These are phyloP conservation scores for Hipparchia sbordonii DNA, from an alignment of 2,888 invertebrate genomes.

Conservation along the genomic window DNA sequence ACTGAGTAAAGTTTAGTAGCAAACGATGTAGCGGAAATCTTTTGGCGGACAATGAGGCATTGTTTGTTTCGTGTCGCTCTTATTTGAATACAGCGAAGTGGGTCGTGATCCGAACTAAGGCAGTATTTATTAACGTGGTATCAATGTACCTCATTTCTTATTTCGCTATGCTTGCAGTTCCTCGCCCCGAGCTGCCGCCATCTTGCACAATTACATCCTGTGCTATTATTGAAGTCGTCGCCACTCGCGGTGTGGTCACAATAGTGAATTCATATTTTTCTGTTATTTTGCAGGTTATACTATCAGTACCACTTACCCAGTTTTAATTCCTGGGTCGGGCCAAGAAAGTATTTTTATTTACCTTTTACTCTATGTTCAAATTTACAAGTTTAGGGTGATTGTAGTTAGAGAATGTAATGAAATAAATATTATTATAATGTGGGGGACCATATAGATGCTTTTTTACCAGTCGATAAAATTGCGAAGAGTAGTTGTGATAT, in stretches of 20 bases:
- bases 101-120: slow-evolving; percentile 5
- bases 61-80: not conserved
- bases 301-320: not conserved
- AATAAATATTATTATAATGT: too few relatives aligned
- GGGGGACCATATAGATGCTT: too few relatives aligned
- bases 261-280: not conserved
- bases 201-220: slow-evolving; percentile 6
- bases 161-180: slow-evolving; percentile 9
- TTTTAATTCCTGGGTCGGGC: too few relatives aligned
- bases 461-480: too few relatives aligned
- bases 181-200: not conserved
- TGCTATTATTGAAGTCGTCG: slow-evolving; percentile 6
- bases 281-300: not conserved
- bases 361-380: too few relatives aligned
- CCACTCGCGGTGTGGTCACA: not conserved
- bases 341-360: too few relatives aligned
- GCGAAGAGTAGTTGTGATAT: too few relatives aligned
- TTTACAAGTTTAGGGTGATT: too few relatives aligned
- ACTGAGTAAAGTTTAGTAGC: not conserved
- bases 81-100: not conserved
- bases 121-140: slow-evolving; percentile 10
- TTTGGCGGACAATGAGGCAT: not conserved
- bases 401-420: too few relatives aligned
- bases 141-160: slow-evolving; percentile 12
- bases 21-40: not conserved